Percentiles rank a stretch among this genome's conserved stretches.
phyloP scores from a whole-genome alignment of 2,113 vertebrate genomes.

The Grallaria varia region DNA sequence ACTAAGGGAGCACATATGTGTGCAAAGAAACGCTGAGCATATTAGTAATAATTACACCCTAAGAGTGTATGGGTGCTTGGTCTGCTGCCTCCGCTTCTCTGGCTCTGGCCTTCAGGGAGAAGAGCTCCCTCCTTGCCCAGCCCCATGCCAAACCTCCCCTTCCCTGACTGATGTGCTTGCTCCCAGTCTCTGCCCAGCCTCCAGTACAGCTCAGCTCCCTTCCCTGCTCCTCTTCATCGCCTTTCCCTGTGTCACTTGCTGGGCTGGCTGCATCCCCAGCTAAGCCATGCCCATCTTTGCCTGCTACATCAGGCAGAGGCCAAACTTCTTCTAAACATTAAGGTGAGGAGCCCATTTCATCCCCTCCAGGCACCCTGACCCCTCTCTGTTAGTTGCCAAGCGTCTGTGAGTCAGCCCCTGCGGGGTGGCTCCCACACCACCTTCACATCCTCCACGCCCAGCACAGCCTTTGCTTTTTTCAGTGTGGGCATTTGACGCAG shows the following conservation, averaged over 20 bases:
- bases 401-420: not conserved
- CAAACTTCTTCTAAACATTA: not conserved
- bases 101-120: not conserved
- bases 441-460: not conserved
- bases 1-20: not conserved
- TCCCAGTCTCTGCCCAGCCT: not conserved
- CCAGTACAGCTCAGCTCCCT: not conserved
- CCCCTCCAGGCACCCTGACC: not conserved
- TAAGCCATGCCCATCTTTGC: not conserved
- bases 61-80: not conserved
- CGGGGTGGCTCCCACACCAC: not conserved
- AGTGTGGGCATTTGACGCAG: not conserved
- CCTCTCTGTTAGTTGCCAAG: not conserved
- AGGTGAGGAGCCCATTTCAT: not conserved
- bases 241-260: accelerated
- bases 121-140: not conserved
- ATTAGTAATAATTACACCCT: not conserved
- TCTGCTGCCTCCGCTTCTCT: not conserved
- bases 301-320: not conserved
- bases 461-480: not conserved
- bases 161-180: accelerated
- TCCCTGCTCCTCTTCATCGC: not conserved
- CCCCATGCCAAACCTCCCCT: not conserved
- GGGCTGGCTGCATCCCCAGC: not conserved
- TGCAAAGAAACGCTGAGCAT: not conserved